These are phyloP conservation scores for Phaetusa simplex DNA, from an alignment of 2,113 vertebrate species.

Conservation along the genomic window DNA sequence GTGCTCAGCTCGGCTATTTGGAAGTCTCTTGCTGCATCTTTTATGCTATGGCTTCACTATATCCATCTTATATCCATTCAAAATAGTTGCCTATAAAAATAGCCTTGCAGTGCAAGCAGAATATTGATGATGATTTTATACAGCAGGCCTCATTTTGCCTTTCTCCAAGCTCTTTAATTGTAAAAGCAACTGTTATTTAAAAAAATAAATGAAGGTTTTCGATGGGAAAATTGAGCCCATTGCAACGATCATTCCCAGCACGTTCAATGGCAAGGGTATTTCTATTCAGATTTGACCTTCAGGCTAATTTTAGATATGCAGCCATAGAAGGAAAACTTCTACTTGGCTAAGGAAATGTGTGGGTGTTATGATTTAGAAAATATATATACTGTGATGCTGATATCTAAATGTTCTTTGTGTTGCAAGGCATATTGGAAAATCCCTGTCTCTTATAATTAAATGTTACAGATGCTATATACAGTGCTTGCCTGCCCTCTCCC, in stretches of 20 bases:
- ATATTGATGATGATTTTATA: slow-evolving; percentile 1
- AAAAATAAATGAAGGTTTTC: slow-evolving; percentile 47
- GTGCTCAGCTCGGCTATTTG: background rate
- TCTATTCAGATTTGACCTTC: slow-evolving; percentile 62
- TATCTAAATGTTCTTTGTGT: slow-evolving; percentile 35
- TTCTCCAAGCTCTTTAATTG: slow-evolving; percentile 32
- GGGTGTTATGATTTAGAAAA: slow-evolving; percentile 45
- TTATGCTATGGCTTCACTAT: background rate
- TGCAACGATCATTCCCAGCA: slow-evolving; percentile 15
- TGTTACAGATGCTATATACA: background rate
- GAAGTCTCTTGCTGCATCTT: background rate
- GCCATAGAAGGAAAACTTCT: slow-evolving; percentile 45
- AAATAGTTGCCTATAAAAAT: slow-evolving; percentile 28
- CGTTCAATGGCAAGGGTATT: slow-evolving; percentile 9
- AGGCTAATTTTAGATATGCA: slow-evolving; percentile 32
- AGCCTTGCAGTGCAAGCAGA: slow-evolving; percentile 15
- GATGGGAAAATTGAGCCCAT: slow-evolving; percentile 24
- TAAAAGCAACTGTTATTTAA: slow-evolving; percentile 31
- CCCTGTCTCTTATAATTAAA: slow-evolving; percentile 3
- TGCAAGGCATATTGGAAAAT: slow-evolving; percentile 13
- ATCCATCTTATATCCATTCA: slow-evolving; percentile 11
- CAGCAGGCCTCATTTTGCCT: background rate
- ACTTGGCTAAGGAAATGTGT: slow-evolving; percentile 49
- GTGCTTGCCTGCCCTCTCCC: background rate
- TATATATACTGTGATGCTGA: slow-evolving; percentile 1